Evolutionary conservation across 1,140 invertebrate species (phyloP), one percentile per base, ranked within the genome.

Genomic region (Dreissena rostriformis): DNA sequence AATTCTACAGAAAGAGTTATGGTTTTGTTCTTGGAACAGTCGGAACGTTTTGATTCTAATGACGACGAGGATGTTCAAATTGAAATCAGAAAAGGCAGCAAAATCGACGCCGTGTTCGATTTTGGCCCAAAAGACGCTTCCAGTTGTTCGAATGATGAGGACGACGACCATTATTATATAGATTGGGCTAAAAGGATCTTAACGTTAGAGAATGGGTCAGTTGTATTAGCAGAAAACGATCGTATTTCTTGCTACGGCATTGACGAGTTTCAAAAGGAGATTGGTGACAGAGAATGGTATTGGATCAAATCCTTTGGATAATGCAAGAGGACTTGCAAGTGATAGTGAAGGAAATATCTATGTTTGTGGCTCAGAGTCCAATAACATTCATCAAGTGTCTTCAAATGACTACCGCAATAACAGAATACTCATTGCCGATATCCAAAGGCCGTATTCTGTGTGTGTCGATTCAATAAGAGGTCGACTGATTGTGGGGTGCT

Each of bases 351-450:
- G 22, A n/a, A 61, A 61, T 61, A 12, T 61, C 17, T 61, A 61
- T 61, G 11, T 61, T 61, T 61, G 57, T 24, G 57, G 57, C 22
- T 19, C 17, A 61, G 57, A 5, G 57, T 61, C 57, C 22, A 61
- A 61, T 24, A 61, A 61, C 57, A 24, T 61, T 19, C 57, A 61
- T 61, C 57, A 61, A 61, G 57, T 61, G 17, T 61, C 57, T 61
- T 61, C 57, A 19, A n/a, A 24, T 5, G 12, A 61, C 22, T 61
- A 61, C 22, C 57, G 57, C 22, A 2, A 61, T 6, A 61, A 24
- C 22, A 19, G 57, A 6, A 24, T 61, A 61, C 2, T 61, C 2
- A 61, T 61, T 61, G 2, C 17, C 6, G 22, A 61, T 24, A 61
- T 61, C 2, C 4, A 24, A 61, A 24, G 12, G 57, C 57, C 57